These are phyloP conservation scores for Lasioglossum zephyrum DNA, from an alignment of 2,888 invertebrate genomes.

Conservation along the genomic window DNA sequence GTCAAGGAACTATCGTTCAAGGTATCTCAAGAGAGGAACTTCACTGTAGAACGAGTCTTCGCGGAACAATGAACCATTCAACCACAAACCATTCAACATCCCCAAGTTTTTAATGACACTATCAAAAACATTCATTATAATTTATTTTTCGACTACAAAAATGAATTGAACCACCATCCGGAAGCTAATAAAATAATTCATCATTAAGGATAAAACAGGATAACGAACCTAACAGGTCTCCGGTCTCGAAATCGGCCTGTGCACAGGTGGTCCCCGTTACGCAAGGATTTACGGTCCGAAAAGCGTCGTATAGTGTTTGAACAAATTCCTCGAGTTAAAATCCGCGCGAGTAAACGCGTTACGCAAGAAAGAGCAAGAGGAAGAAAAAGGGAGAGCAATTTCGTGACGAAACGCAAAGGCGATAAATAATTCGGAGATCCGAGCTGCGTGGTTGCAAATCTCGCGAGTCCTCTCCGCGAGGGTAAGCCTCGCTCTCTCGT, in stretches of 20 bases:
- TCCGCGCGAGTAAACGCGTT: slow-evolving; percentile 16
- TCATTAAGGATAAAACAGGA: neutral
- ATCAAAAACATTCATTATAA: too few species aligned
- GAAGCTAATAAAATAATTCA: neutral
- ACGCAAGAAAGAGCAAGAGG: neutral
- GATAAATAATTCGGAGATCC: slow-evolving; percentile 26
- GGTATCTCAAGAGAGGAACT: neutral
- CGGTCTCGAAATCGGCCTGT: neutral
- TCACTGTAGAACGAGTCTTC: neutral
- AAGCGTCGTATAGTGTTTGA: neutral
- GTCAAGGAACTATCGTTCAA: slow-evolving; percentile 16
- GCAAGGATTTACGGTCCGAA: slow-evolving; percentile 11
- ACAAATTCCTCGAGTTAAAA: slow-evolving; percentile 22
- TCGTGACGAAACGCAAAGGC: neutral
- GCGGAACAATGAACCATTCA: neutral
- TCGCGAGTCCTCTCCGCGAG: neutral
- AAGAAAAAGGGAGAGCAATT: neutral
- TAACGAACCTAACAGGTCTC: neutral
- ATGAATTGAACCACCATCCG: neutral
- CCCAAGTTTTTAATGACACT: neutral
- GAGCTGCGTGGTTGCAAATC: neutral
- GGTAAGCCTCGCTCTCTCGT: neutral
- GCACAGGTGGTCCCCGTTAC: slow-evolving; percentile 17
- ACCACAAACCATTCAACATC: too few species aligned
- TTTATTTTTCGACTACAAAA: neutral